Percentiles rank a stretch among this genome's conserved stretches.
Evolutionary conservation across 2,888 invertebrate species (phyloP).

Genomic region (Lamellibrachia satsuma): DNA sequence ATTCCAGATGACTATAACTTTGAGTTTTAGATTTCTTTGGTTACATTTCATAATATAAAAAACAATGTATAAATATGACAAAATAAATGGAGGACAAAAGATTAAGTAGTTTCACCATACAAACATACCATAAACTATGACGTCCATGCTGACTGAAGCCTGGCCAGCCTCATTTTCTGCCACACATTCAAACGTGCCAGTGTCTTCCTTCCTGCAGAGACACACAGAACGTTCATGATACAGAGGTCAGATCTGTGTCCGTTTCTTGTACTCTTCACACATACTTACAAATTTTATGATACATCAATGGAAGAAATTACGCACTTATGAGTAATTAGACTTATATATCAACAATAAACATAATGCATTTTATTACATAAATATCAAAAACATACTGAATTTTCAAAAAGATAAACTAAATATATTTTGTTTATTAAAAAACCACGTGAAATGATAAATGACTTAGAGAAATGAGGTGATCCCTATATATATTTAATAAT

Average conservation of each 20-base stretch:
- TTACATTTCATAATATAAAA: neutral
- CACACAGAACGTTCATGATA: neutral
- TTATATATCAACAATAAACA: too few relatives aligned
- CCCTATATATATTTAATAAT: too few relatives aligned
- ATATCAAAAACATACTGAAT: too few relatives aligned
- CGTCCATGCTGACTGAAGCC: slow-evolving; percentile 44
- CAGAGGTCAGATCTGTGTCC: neutral
- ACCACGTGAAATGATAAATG: too few relatives aligned
- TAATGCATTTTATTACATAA: too few relatives aligned
- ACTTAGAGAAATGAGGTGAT: too few relatives aligned
- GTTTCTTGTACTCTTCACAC: too few relatives aligned
- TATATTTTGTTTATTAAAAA: too few relatives aligned
- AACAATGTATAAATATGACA: neutral
- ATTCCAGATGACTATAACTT: neutral
- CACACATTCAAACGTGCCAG: slow-evolving; percentile 65
- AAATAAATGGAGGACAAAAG: neutral
- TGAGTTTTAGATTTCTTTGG: neutral
- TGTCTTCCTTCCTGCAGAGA: slow-evolving; percentile 57
- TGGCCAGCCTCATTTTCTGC: slow-evolving; percentile 67
- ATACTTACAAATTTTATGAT: too few relatives aligned
- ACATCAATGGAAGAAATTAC: too few relatives aligned
- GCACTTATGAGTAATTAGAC: too few relatives aligned
- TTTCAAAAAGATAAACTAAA: too few relatives aligned
- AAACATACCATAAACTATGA: slow-evolving; percentile 55
- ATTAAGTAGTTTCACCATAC: neutral